Evolutionary conservation across 2,888 invertebrate genomes (phyloP).

Genomic region (Altica lythri): DNA sequence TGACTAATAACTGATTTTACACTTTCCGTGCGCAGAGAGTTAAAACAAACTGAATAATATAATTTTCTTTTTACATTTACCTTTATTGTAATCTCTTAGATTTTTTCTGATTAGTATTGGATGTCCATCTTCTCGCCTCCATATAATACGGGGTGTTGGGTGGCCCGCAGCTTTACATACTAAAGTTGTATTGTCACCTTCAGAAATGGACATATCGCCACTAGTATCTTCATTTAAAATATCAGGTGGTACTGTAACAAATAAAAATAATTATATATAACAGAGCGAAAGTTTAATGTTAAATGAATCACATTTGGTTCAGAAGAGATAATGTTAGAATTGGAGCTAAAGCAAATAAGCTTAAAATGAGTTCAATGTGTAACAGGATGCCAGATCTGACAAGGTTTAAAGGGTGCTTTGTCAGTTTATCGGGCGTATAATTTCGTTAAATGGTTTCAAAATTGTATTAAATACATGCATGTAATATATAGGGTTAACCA

Average conservation of each 20-base stretch:
- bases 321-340: neutral
- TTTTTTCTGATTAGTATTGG: conserved; percentile 58
- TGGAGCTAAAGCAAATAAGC: too few species aligned
- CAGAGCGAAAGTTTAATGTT: neutral
- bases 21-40: too few species aligned
- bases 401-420: too few species aligned
- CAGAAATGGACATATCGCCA: conserved; percentile 72
- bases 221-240: conserved; percentile 78
- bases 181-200: conserved; percentile 75
- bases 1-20: too few species aligned
- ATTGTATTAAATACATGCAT: too few species aligned
- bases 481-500: too few species aligned
- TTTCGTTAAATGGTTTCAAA: too few species aligned
- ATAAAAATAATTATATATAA: neutral
- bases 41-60: too few species aligned
- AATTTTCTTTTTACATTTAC: too few species aligned
- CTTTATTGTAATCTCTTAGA: conserved; percentile 56
- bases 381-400: too few species aligned
- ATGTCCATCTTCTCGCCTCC: conserved; percentile 66
- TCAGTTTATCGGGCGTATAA: too few species aligned
- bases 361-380: too few species aligned
- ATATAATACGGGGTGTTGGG: conserved; percentile 68
- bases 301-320: neutral
- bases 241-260: conserved; percentile 75
- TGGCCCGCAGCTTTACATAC: conserved; percentile 75